phyloP scores from a whole-genome alignment of 1,140 invertebrate genomes.

The Drepana arcuata region DNA sequence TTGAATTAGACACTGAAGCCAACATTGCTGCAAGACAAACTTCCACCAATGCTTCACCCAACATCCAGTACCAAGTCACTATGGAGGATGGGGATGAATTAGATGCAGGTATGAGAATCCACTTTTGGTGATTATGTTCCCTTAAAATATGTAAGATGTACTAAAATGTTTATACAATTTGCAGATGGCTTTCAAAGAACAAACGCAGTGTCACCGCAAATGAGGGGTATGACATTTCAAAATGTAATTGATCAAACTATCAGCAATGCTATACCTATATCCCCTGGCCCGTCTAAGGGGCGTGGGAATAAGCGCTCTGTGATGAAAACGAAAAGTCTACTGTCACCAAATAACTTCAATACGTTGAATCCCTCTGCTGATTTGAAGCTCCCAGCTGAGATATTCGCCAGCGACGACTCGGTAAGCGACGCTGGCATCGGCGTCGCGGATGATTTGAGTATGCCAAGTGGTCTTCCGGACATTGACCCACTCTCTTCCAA shows the following conservation, averaged over 20 bases:
- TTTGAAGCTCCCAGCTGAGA: conserved; percentile 58
- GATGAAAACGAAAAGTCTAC: too few species aligned
- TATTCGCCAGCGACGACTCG: conserved; percentile 65
- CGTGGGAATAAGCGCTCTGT: too few species aligned
- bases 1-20: conserved; percentile 25
- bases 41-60: conserved; percentile 22
- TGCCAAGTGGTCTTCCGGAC: conserved; percentile 23
- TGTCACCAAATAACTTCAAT: conserved; percentile 40
- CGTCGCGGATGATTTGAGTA: conserved; percentile 38
- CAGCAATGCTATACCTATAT: conserved; percentile 26
- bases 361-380: conserved; percentile 45
- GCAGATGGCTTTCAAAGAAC: too few species aligned
- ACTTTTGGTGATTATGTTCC: neutral
- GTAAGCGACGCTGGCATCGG: conserved; percentile 44
- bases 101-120: conserved; percentile 33
- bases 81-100: conserved; percentile 57
- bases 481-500: conserved; percentile 32
- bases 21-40: conserved; percentile 17
- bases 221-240: too few species aligned
- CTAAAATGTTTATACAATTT: too few species aligned
- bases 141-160: too few species aligned
- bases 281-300: too few species aligned
- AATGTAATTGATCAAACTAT: conserved; percentile 23
- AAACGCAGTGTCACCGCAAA: too few species aligned
- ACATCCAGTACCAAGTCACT: conserved; percentile 51